Conservation (phyloP, 2,113 vertebrate species). For the Anseranas semipalmata region DNA sequence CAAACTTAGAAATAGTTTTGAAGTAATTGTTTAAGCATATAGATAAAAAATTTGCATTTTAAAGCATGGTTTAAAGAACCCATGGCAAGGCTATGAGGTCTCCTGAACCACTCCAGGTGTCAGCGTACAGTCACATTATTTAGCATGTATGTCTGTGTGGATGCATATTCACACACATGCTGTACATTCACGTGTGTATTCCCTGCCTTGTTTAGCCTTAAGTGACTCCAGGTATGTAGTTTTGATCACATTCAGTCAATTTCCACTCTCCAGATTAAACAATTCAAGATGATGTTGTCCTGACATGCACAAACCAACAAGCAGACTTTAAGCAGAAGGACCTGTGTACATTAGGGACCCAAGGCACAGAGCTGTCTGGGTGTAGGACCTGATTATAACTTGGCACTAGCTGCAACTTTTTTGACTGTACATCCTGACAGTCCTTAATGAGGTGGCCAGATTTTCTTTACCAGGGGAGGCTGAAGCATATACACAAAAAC, state of each 20-base stretch:
- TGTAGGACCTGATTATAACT: neutral
- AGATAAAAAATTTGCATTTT: neutral
- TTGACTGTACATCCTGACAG: neutral
- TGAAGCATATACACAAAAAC: neutral
- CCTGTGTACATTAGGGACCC: rapidly evolving
- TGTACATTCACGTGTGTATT: neutral
- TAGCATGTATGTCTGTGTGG: neutral
- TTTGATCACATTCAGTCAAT: neutral
- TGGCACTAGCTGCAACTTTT: neutral
- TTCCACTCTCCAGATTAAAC: neutral
- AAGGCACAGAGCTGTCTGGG: neutral
- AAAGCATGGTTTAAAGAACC: neutral
- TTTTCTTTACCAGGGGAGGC: neutral
- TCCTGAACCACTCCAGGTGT: neutral
- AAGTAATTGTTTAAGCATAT: neutral
- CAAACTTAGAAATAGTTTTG: neutral
- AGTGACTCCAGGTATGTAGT: neutral
- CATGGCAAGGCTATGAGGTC: neutral
- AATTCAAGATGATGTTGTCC: rapidly evolving
- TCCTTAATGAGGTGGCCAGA: neutral
- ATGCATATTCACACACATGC: no score
- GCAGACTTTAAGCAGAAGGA: neutral
- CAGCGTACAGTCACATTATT: neutral
- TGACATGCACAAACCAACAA: neutral
- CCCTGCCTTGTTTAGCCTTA: neutral